A percentile compares a stretch with the other conserved stretches of the same genome.
These are phyloP conservation scores for Dunckerocampus dactyliophorus DNA, from an alignment of 2,113 vertebrate species.

Conservation along the genomic window DNA sequence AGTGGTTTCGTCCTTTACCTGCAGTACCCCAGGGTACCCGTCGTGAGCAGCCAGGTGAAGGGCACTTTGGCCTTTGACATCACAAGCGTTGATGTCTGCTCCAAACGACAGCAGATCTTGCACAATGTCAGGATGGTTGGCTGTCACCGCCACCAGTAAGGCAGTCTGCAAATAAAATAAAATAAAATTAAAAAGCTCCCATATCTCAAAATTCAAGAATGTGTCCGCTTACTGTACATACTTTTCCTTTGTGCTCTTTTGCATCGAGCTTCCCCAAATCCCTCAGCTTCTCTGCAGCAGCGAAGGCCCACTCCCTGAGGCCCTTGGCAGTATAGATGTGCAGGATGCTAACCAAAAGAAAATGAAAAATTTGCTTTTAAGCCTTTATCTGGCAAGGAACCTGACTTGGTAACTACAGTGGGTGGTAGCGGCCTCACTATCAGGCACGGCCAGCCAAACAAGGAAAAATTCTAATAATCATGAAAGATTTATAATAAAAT, in stretches of 20 bases:
- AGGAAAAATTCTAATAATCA: not conserved
- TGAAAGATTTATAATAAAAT: constrained; percentile 10
- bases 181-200: not conserved
- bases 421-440: too few species aligned
- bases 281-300: constrained; percentile 78
- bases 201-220: not conserved
- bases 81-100: constrained; percentile 78
- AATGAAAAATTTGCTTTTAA: not conserved
- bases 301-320: constrained; percentile 77
- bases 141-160: constrained; percentile 83
- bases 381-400: too few species aligned
- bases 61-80: constrained; percentile 82
- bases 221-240: constrained; percentile 31
- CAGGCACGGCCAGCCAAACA: too few species aligned
- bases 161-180: constrained; percentile 72
- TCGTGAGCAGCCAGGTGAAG: constrained; percentile 83
- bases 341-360: constrained; percentile 71
- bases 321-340: constrained; percentile 86
- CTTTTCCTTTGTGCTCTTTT: constrained; percentile 89
- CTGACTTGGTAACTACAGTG: too few species aligned
- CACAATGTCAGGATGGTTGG: constrained; percentile 84
- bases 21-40: constrained; percentile 77
- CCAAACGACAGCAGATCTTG: constrained; percentile 80
- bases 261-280: constrained; percentile 73
- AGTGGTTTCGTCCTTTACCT: constrained; percentile 61